Evolutionary conservation across 1,140 invertebrate species (phyloP).

Genomic region (Heliconius eleuchia): DNA sequence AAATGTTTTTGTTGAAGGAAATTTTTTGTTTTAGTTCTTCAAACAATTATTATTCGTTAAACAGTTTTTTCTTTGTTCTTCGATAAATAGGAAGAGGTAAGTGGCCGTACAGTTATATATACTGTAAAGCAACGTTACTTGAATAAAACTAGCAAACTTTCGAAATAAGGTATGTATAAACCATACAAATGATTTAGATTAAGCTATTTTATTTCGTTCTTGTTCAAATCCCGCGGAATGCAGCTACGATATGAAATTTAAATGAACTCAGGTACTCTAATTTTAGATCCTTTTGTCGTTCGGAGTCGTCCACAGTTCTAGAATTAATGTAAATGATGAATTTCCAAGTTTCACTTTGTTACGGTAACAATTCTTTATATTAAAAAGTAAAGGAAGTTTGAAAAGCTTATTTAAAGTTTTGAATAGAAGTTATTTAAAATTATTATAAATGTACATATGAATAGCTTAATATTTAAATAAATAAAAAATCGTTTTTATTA

Average conservation of each 20-base stretch:
- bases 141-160: background rate
- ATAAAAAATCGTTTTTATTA: too few species aligned
- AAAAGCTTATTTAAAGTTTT: slow-evolving; percentile 1
- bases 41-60: too few species aligned
- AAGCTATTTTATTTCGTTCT: slow-evolving; percentile 15
- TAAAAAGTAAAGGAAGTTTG: background rate
- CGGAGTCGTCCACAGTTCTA: slow-evolving; percentile 23
- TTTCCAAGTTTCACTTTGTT: slow-evolving; percentile 18
- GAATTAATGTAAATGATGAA: slow-evolving; percentile 31
- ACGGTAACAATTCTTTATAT: slow-evolving; percentile 10
- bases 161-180: background rate
- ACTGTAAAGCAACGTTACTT: too few species aligned
- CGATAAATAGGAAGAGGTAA: too few species aligned
- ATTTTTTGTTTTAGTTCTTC: too few species aligned
- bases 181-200: background rate
- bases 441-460: too few species aligned
- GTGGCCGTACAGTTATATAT: too few species aligned
- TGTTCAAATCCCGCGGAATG: slow-evolving; percentile 19
- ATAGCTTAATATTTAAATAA: too few species aligned
- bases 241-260: slow-evolving; percentile 40
- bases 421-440: background rate
- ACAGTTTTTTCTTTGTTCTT: too few species aligned
- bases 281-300: slow-evolving; percentile 35
- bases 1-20: too few species aligned
- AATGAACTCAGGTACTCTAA: slow-evolving; percentile 35